Percentiles rank a stretch among this genome's conserved stretches.
Conservation (phyloP, 1,140 invertebrate species). For the Procambarus virginalis region DNA sequence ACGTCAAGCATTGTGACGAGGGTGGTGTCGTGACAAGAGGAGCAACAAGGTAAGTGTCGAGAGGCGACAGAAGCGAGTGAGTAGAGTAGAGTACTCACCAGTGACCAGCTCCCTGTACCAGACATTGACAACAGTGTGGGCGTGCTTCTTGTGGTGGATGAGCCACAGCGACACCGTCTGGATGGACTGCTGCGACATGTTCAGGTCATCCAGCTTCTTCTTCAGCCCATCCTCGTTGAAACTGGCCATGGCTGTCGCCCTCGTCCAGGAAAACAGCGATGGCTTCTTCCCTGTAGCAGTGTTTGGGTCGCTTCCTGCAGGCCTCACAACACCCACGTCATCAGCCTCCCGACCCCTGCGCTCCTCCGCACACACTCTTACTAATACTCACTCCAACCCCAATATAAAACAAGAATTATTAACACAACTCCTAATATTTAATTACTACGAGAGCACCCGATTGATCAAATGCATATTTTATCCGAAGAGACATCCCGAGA, state of each 20-base stretch:
- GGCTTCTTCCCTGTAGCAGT: neutral
- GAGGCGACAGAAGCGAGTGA: too few species aligned
- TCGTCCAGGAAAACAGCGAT: neutral
- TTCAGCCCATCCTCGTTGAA: conserved; percentile 91
- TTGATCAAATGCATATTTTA: too few species aligned
- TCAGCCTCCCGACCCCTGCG: neutral
- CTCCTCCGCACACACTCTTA: neutral
- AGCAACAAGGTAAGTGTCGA: too few species aligned
- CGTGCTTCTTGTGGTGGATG: conserved; percentile 97
- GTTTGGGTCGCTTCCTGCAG: neutral
- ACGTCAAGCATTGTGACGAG: too few species aligned
- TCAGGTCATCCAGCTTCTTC: conserved; percentile 90
- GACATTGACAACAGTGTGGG: conserved; percentile 85
- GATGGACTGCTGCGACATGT: conserved; percentile 97
- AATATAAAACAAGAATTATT: neutral
- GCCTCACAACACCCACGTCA: conserved; percentile 8
- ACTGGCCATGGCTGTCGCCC: conserved; percentile 81
- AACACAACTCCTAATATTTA: neutral
- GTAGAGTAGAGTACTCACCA: conserved; percentile 77
- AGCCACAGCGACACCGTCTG: conserved; percentile 97
- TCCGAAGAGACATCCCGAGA: neutral
- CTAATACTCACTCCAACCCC: neutral
- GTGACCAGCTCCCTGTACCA: conserved; percentile 84
- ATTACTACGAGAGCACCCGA: too few species aligned
- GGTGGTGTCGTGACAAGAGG: too few species aligned